A percentile compares a stretch with the other conserved stretches of the same genome.
Evolutionary conservation across 2,797 vertebrate genomes (phyloP).

Genomic region (Micropoecilia bifurca): DNA sequence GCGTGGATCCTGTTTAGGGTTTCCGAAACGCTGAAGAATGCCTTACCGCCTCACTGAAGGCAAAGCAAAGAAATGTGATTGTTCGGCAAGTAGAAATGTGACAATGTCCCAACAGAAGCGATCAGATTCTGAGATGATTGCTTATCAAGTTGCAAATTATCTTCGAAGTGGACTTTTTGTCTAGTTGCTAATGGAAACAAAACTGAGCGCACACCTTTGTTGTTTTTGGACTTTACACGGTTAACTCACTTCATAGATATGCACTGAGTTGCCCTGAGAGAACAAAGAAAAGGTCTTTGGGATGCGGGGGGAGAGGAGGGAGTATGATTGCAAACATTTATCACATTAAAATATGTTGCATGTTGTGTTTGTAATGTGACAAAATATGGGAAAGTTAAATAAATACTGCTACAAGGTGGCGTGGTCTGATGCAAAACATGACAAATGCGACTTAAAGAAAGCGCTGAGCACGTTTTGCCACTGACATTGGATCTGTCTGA

Average conservation of each 20-base stretch:
- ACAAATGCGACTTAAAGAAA: not conserved
- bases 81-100: not conserved
- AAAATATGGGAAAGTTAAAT: not conserved
- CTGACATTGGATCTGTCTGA: not conserved
- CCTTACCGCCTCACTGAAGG: conserved; percentile 9
- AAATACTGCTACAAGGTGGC: not conserved
- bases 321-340: not conserved
- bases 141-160: not conserved
- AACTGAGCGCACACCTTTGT: not conserved
- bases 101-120: not conserved
- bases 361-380: not conserved
- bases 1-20: conserved; percentile 29
- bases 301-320: no score
- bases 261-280: not conserved
- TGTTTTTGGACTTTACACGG: not conserved
- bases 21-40: conserved; percentile 30
- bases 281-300: no score
- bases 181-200: not conserved
- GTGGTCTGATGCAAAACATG: not conserved
- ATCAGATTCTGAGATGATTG: conserved; percentile 5
- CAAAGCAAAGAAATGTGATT: not conserved
- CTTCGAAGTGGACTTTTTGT: not conserved
- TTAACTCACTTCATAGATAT: not conserved
- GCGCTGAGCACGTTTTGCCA: not conserved
- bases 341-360: not conserved